phyloP scores from a whole-genome alignment of 2,888 invertebrate species.

The Perithous albicinctus region DNA sequence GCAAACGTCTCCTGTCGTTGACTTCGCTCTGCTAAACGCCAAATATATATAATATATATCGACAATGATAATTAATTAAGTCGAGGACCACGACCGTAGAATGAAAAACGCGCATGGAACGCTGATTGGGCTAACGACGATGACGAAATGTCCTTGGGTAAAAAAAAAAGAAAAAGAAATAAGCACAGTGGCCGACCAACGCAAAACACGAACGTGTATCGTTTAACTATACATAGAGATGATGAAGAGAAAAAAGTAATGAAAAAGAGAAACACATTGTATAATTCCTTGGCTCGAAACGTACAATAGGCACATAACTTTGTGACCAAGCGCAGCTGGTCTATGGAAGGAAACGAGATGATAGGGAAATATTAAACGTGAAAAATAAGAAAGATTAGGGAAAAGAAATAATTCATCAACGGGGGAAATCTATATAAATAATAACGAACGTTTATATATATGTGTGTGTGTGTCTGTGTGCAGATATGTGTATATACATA shows the following conservation, averaged over 20 bases:
- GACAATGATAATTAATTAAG: slow-evolving; percentile 48
- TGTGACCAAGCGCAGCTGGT: slow-evolving; percentile 71
- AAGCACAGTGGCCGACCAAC: slow-evolving; percentile 36
- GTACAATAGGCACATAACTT: slow-evolving; percentile 74
- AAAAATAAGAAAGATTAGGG: slow-evolving; percentile 37
- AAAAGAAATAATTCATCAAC: slow-evolving; percentile 53
- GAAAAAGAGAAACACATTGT: slow-evolving; percentile 62
- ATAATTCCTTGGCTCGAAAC: slow-evolving; percentile 74
- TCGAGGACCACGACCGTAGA: slow-evolving; percentile 61
- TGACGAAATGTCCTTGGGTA: slow-evolving; percentile 14
- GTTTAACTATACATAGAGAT: slow-evolving; percentile 65
- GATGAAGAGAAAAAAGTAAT: slow-evolving; percentile 11
- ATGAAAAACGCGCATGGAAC: slow-evolving; percentile 5
- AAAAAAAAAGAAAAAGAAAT: slow-evolving; percentile 26
- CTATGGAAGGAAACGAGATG: slow-evolving; percentile 66
- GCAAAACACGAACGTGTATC: slow-evolving; percentile 43
- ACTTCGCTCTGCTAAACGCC: slow-evolving; percentile 55
- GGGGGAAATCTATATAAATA: slow-evolving; percentile 62
- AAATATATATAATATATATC: slow-evolving; percentile 59
- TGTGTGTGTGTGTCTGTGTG: slow-evolving; percentile 1
- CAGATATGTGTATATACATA: not conserved
- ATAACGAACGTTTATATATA: slow-evolving; percentile 63
- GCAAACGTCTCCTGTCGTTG: slow-evolving; percentile 25
- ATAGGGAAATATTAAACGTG: slow-evolving; percentile 65
- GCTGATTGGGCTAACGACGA: slow-evolving; percentile 32